Evolutionary conservation across 2,797 vertebrate genomes (phyloP).

Genomic region (Zenarchopterus dispar): DNA sequence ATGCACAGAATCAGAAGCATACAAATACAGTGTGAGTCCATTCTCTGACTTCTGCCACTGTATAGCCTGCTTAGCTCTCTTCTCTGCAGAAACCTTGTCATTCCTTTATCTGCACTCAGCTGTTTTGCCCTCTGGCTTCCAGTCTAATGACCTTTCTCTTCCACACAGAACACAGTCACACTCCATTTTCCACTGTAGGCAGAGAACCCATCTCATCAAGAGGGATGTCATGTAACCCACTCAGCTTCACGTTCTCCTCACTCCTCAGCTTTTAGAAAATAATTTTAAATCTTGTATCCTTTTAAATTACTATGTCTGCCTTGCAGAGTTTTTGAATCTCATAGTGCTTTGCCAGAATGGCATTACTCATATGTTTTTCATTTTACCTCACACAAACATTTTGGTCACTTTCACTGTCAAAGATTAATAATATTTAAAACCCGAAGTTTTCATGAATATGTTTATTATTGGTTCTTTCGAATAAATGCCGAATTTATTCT

Average conservation of each 20-base stretch:
- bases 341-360: slow-evolving; percentile 3
- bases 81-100: slow-evolving; percentile 47
- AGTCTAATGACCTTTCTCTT: slow-evolving; percentile 59
- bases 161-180: slow-evolving; percentile 53
- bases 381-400: too few species aligned
- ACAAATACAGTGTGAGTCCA: background rate
- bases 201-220: slow-evolving; percentile 55
- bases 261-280: slow-evolving; percentile 2
- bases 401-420: too few species aligned
- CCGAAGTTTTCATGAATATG: too few species aligned
- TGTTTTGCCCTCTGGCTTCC: slow-evolving; percentile 52
- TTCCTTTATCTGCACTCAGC: slow-evolving; percentile 55
- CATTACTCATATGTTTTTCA: too few species aligned
- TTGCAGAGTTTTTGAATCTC: slow-evolving; percentile 8
- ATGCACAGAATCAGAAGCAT: slow-evolving; percentile 4
- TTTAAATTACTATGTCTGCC: slow-evolving; percentile 7
- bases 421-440: too few species aligned
- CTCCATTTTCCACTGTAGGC: slow-evolving; percentile 36
- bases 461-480: too few species aligned
- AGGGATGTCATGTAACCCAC: slow-evolving; percentile 40
- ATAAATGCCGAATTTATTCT: too few species aligned
- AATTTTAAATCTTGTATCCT: slow-evolving; percentile 6
- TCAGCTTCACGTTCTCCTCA: slow-evolving; percentile 13
- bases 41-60: slow-evolving; percentile 11
- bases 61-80: slow-evolving; percentile 13